phyloP scores from a whole-genome alignment of 1,140 invertebrate species.

The Centruroides vittatus region DNA sequence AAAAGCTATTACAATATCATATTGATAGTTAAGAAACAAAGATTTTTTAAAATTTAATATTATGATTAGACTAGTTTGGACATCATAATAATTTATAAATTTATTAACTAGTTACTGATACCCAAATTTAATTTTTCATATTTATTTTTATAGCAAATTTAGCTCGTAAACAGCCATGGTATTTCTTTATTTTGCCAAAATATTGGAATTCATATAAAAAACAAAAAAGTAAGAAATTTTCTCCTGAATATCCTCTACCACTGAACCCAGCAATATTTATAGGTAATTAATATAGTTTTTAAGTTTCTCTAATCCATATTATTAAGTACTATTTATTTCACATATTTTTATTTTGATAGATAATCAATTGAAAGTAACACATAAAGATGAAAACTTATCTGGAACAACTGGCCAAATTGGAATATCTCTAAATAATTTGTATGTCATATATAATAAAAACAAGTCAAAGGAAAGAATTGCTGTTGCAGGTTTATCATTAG shows the following conservation, averaged over 20 bases:
- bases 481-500: constrained; percentile 52
- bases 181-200: constrained; percentile 9
- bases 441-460: constrained; percentile 16
- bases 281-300: not conserved
- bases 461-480: constrained; percentile 11
- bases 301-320: not conserved
- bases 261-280: not conserved
- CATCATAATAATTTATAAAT: too few species aligned
- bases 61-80: too few species aligned
- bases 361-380: not conserved
- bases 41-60: too few species aligned
- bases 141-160: constrained; percentile 6
- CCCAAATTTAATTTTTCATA: too few species aligned
- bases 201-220: not conserved
- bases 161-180: constrained; percentile 9
- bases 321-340: not conserved
- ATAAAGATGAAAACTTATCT: not conserved
- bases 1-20: too few species aligned
- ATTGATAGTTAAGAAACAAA: too few species aligned
- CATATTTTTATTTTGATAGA: not conserved
- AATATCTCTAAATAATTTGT: constrained; percentile 13
- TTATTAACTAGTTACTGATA: too few species aligned
- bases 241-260: too few species aligned
- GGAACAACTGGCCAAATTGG: constrained; percentile 3
- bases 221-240: too few species aligned